A percentile compares a stretch with the other conserved stretches of the same genome.
These are phyloP conservation scores for Agrochola macilenta DNA, from an alignment of 2,888 invertebrate species.

Conservation along the genomic window DNA sequence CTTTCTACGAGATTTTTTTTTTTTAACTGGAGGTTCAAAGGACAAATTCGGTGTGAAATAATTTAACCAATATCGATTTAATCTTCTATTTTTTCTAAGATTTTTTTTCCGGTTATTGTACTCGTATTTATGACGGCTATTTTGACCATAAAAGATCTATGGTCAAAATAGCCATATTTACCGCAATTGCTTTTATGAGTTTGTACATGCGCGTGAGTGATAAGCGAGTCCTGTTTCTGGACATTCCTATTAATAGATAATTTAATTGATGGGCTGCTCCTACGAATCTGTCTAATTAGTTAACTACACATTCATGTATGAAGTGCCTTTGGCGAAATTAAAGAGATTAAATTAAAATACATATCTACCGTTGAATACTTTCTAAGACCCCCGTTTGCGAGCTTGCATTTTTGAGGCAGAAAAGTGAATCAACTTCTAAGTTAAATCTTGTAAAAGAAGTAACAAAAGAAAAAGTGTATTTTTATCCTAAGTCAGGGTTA, in stretches of 20 bases:
- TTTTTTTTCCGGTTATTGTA: background rate
- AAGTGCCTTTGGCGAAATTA: background rate
- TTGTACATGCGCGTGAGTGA: constrained; percentile 34
- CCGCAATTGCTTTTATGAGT: constrained; percentile 10
- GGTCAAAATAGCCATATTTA: background rate
- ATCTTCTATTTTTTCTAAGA: background rate
- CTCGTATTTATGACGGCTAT: background rate
- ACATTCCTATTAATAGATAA: constrained; percentile 14
- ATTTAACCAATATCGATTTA: background rate
- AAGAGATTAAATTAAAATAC: constrained; percentile 27
- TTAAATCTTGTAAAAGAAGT: background rate
- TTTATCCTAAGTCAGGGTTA: background rate
- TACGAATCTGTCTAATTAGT: constrained; percentile 12
- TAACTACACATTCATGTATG: background rate
- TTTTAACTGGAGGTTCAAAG: background rate
- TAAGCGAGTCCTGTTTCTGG: constrained; percentile 31
- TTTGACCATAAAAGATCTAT: constrained; percentile 1
- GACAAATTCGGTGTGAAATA: background rate
- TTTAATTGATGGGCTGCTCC: constrained; percentile 17
- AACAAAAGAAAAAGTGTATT: background rate
- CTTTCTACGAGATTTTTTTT: background rate
- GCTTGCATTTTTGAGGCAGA: background rate
- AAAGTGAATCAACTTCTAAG: background rate
- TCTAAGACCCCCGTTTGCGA: background rate
- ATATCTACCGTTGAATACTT: background rate